Percentiles rank a stretch among this genome's conserved stretches.
These are phyloP conservation scores for Eublepharis macularius DNA, from an alignment of 2,113 vertebrate species.

Conservation along the genomic window DNA sequence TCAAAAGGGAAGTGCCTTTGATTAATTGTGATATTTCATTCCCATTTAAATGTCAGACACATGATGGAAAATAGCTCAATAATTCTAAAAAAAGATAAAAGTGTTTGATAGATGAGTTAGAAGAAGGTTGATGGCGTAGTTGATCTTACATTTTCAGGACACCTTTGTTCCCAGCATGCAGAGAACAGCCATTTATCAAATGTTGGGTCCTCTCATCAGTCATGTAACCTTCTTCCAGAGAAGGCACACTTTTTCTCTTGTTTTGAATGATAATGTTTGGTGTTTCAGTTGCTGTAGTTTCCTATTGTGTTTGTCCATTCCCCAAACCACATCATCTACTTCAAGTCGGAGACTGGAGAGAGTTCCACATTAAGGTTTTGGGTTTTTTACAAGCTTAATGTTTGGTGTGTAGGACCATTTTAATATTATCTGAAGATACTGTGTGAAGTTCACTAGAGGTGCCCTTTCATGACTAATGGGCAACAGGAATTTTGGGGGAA, in stretches of 20 bases:
- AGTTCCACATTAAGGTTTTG: not conserved
- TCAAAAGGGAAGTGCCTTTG: not conserved
- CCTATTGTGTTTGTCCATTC: not conserved
- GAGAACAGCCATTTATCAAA: constrained; percentile 28
- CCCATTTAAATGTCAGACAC: constrained; percentile 29
- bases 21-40: constrained; percentile 1
- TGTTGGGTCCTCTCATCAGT: constrained; percentile 22
- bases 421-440: not conserved
- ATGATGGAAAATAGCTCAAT: constrained; percentile 19
- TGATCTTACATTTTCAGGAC: constrained; percentile 15
- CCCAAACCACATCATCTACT: not conserved
- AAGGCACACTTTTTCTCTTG: not conserved
- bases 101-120: not conserved
- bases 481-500: not conserved
- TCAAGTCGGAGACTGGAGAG: not conserved
- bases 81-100: not conserved
- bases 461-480: too few species aligned
- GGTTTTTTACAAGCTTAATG: not conserved
- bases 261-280: not conserved
- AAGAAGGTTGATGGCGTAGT: constrained; percentile 10
- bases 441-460: not conserved
- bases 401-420: not conserved
- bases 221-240: constrained; percentile 27
- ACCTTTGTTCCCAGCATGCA: constrained; percentile 6
- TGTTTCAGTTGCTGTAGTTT: not conserved